Evolutionary conservation across 2,888 invertebrate genomes (phyloP).

Genomic region (Phasia obesa): DNA sequence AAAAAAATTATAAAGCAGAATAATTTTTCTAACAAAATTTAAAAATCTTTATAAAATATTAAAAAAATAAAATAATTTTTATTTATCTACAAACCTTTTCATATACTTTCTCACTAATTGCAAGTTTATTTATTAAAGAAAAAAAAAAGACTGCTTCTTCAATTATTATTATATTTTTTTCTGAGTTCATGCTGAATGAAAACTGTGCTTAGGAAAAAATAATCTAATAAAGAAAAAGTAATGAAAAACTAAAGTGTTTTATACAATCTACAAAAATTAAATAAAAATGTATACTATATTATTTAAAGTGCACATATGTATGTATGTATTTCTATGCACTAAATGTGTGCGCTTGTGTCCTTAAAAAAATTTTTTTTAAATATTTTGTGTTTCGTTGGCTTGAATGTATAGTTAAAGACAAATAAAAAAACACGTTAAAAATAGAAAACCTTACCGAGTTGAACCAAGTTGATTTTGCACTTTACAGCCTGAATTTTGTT

Average conservation of each 20-base stretch:
- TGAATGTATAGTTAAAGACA: constrained; percentile 24
- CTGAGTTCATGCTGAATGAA: constrained; percentile 12
- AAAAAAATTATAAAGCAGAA: neutral
- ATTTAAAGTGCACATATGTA: constrained; percentile 2
- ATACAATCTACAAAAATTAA: constrained; percentile 51
- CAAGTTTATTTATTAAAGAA: constrained; percentile 30
- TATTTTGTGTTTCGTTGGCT: constrained; percentile 35
- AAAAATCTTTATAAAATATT: neutral
- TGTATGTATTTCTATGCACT: no score
- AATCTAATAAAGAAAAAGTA: constrained; percentile 14
- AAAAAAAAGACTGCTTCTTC: constrained; percentile 14
- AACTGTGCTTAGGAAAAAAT: constrained; percentile 10
- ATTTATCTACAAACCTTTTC: constrained; percentile 10
- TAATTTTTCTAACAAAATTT: neutral
- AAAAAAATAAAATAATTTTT: neutral
- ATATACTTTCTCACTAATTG: constrained; percentile 41
- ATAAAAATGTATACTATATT: constrained; percentile 24
- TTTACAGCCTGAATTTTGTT: constrained; percentile 27
- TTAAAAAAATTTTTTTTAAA: constrained; percentile 4
- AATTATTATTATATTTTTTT: constrained; percentile 45
- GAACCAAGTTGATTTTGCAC: constrained; percentile 47
- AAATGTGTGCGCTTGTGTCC: neutral
- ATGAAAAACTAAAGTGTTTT: constrained; percentile 44
- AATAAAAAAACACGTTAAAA: constrained; percentile 10
- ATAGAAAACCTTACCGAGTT: constrained; percentile 35